Base-by-base conservation (phyloP, 1,140 invertebrate genomes). In the Zaprionus inermis region DNA sequence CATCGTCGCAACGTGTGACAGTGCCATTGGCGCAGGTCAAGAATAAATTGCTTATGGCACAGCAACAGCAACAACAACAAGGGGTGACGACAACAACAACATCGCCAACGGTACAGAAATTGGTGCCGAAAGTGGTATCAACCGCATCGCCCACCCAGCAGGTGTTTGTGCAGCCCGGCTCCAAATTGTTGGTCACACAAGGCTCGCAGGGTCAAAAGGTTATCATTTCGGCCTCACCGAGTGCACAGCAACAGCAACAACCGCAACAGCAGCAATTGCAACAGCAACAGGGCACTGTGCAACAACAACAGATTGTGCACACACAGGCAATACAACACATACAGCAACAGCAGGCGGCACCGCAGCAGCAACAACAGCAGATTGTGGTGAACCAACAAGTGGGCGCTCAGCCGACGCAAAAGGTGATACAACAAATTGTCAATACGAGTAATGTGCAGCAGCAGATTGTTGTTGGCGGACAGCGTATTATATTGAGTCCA, bases 371-470 rank as follows among this genome's bases (percentile, higher is more conserved):
- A 51, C 79, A 86, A 57, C 54, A 78, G 11, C 81, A 91, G 38
- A 76, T 91, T 55, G 76, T 83, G 20, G 59, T 92, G 0, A 89
- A 78, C 54, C 90, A 76, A 61, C 90, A 72, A 57, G 68, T 71
- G 12, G 60, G 44, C 49, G 73, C 24, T 18, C 90, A 84, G n/a
- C 79, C 83, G 4, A 88, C 84, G 9, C 91, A 91, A 74, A 92
- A 91, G 49, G 86, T 90, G 20, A 91, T 92, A 56, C 92, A 91
- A 68, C 90, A 92, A 71, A 91, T 92, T 66, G 91, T 92, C 6
- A 92, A 92, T 72, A 92, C 91, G 0, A 91, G 91, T 34, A 92
- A 92, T 76, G 83, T 90, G 14, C 91, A 91, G n/a, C 91, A 92
- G 57, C 91, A 92, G 52, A 91, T 92, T 66, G 78, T 92, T 5